Conservation (phyloP, 2,888 invertebrate genomes). For the Bruchidius siliquastri region DNA sequence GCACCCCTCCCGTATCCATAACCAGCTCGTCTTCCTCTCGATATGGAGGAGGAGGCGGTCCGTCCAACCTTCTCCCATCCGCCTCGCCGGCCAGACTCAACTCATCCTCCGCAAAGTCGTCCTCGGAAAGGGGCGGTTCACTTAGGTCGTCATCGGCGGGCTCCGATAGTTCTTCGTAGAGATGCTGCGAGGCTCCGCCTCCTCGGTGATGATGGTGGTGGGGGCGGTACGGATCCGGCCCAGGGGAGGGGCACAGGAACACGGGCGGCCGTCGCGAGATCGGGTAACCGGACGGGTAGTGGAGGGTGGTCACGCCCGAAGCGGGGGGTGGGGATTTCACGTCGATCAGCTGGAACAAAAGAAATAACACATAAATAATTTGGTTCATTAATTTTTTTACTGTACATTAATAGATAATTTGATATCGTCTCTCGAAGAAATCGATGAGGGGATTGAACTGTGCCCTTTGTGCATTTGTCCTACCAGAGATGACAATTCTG, state of each 20-base stretch:
- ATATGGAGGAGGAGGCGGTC: conserved; percentile 46
- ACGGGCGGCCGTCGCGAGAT: conserved; percentile 61
- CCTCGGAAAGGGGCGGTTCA: conserved; percentile 68
- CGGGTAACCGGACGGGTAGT: conserved; percentile 59
- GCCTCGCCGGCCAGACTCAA: conserved; percentile 56
- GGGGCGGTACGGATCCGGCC: conserved; percentile 61
- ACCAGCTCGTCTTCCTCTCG: conserved; percentile 26
- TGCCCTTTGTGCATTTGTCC: no score
- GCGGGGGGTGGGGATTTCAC: conserved; percentile 59
- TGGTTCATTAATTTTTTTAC: no score
- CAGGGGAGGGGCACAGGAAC: conserved; percentile 66
- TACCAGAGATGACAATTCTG: no score
- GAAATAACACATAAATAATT: no score
- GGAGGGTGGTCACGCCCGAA: conserved; percentile 52
- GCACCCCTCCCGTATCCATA: not conserved
- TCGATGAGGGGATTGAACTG: no score
- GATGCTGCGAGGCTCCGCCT: conserved; percentile 51
- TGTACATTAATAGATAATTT: no score
- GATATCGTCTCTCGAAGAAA: no score
- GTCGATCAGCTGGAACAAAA: conserved; percentile 64
- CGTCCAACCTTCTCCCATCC: conserved; percentile 35
- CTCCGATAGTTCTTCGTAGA: conserved; percentile 76
- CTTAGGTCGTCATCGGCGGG: conserved; percentile 52
- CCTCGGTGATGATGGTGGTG: conserved; percentile 56
- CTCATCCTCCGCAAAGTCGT: conserved; percentile 83